Evolutionary conservation across 2,113 vertebrate species (phyloP).

Genomic region (Calidris pygmaea): DNA sequence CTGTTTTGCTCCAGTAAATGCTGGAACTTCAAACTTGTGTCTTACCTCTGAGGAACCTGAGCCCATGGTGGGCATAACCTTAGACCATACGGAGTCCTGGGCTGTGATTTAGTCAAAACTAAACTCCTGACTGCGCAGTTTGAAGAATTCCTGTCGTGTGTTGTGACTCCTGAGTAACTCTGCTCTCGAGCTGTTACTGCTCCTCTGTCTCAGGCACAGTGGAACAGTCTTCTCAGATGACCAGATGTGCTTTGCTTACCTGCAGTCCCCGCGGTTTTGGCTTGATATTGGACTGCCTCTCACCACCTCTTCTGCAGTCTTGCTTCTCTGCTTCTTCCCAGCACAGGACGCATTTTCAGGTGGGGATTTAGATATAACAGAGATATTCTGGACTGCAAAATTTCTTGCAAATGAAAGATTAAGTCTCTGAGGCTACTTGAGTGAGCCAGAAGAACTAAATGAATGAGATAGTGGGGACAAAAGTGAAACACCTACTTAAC

Average conservation of each 20-base stretch:
- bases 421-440: not conserved
- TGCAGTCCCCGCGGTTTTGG: not conserved
- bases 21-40: not conserved
- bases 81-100: not conserved
- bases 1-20: not conserved
- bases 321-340: not conserved
- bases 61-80: not conserved
- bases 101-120: not conserved
- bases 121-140: not conserved
- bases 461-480: constrained; percentile 28
- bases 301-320: not conserved
- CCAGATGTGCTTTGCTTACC: not conserved
- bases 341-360: not conserved
- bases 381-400: not conserved
- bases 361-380: not conserved
- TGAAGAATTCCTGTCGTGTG: not conserved
- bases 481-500: constrained; percentile 52
- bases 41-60: not conserved
- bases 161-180: not conserved
- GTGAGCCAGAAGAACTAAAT: constrained; percentile 34
- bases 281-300: not conserved
- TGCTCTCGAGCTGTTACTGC: accelerated
- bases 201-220: not conserved
- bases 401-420: not conserved
- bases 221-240: not conserved